Evolutionary conservation across 92 coral and sea anemone species (phyloP).

Genomic region (Plumapathes pennacea): DNA sequence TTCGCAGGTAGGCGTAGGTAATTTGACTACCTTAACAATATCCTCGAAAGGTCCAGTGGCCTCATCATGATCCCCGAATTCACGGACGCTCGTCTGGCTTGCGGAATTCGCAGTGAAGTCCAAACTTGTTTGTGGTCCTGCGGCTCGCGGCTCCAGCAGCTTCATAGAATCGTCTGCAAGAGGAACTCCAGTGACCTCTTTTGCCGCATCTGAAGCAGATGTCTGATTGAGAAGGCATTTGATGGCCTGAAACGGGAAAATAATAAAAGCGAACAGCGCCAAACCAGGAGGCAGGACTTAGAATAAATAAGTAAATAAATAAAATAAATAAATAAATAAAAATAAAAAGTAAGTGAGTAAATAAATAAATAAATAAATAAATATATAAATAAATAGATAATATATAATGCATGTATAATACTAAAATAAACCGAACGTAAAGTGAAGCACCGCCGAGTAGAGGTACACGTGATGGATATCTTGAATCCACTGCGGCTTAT

Average conservation of each 20-base stretch:
- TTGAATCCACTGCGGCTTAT: neutral
- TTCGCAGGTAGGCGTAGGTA: constrained; percentile 2
- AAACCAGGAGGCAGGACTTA: neutral
- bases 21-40: constrained; percentile 11
- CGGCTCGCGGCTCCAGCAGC: constrained; percentile 7
- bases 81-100: no score
- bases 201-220: constrained; percentile 46
- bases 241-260: constrained; percentile 37
- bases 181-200: constrained; percentile 38
- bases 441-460: constrained; percentile 12
- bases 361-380: no score
- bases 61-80: no score
- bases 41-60: constrained; percentile 11
- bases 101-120: no score
- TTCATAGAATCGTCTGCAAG: constrained; percentile 9
- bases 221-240: constrained; percentile 27
- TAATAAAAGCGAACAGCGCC: neutral
- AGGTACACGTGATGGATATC: constrained; percentile 21
- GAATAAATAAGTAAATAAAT: constrained; percentile 1
- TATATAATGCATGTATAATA: neutral
- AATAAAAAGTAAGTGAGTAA: neutral
- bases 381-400: no score
- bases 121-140: no score
- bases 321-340: constrained; percentile 3
- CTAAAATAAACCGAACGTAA: neutral